Conservation (phyloP, 1,140 invertebrate genomes). For the Drosophila nebulosa region DNA sequence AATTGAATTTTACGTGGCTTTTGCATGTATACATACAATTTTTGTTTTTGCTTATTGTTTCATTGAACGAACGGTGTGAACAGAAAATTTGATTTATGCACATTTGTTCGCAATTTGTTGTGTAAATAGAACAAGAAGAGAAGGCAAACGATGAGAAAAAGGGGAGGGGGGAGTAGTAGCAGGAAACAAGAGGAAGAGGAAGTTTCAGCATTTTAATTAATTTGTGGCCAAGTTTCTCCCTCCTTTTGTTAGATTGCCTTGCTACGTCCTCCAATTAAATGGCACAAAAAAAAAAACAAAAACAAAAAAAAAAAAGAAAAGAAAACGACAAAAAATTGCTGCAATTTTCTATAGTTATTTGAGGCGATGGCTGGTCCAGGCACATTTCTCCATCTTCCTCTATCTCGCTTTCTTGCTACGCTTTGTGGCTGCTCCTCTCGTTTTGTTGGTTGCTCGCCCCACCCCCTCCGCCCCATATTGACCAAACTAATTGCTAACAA, state of each 20-base stretch:
- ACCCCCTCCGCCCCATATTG: constrained; percentile 29
- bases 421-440: neutral
- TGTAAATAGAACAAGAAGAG: constrained; percentile 52
- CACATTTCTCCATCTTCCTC: constrained; percentile 25
- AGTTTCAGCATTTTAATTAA: constrained; percentile 69
- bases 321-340: constrained; percentile 42
- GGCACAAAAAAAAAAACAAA: constrained; percentile 28
- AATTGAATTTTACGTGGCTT: constrained; percentile 55
- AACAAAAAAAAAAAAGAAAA: constrained; percentile 38
- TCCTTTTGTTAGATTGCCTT: constrained; percentile 12
- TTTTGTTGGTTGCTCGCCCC: too few species aligned
- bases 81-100: constrained; percentile 72
- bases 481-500: constrained; percentile 73
- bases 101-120: constrained; percentile 75
- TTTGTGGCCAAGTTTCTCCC: constrained; percentile 26
- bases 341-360: constrained; percentile 53
- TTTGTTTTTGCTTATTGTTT: constrained; percentile 22
- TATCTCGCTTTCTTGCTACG: neutral
- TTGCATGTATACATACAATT: neutral
- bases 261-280: constrained; percentile 53
- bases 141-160: neutral
- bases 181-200: constrained; percentile 10
- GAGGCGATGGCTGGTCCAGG: constrained; percentile 44
- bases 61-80: constrained; percentile 66
- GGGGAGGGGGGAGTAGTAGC: constrained; percentile 10